Conservation (phyloP, 2,113 vertebrate species). For the Malurus melanocephalus region DNA sequence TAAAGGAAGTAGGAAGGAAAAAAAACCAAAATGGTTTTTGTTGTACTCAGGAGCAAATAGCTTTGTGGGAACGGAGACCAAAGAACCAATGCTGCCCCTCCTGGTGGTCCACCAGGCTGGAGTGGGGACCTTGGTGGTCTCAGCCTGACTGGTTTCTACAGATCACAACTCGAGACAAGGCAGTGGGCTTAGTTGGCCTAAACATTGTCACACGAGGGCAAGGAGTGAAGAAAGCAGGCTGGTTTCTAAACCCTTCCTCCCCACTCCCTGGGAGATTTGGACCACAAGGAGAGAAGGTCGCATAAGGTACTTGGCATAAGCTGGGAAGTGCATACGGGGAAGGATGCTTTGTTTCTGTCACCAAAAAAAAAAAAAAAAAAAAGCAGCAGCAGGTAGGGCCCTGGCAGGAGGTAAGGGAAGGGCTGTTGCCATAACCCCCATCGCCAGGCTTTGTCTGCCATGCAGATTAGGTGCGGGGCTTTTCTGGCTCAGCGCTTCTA, state of each 20-base stretch:
- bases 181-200: neutral
- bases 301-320: slow-evolving; percentile 47
- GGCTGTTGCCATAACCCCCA: slow-evolving; percentile 44
- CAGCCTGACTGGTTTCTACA: neutral
- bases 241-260: neutral
- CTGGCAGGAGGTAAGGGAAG: neutral
- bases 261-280: neutral
- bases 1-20: neutral
- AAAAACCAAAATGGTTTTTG: neutral
- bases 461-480: slow-evolving; percentile 65
- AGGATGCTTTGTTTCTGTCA: slow-evolving; percentile 25
- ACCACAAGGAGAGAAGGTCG: slow-evolving; percentile 35
- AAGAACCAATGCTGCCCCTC: neutral
- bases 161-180: neutral
- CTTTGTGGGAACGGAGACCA: neutral
- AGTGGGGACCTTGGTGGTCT: neutral
- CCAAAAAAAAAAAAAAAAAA: neutral
- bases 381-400: slow-evolving; percentile 15
- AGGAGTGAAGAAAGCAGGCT: slow-evolving; percentile 21
- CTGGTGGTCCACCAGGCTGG: neutral
- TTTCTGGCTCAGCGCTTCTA: slow-evolving; percentile 48
- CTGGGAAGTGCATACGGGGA: slow-evolving; percentile 16
- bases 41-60: neutral
- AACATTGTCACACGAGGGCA: neutral
- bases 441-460: slow-evolving; percentile 58